Base-by-base conservation (phyloP, 2,113 vertebrate genomes). In the Amia ocellicauda region DNA sequence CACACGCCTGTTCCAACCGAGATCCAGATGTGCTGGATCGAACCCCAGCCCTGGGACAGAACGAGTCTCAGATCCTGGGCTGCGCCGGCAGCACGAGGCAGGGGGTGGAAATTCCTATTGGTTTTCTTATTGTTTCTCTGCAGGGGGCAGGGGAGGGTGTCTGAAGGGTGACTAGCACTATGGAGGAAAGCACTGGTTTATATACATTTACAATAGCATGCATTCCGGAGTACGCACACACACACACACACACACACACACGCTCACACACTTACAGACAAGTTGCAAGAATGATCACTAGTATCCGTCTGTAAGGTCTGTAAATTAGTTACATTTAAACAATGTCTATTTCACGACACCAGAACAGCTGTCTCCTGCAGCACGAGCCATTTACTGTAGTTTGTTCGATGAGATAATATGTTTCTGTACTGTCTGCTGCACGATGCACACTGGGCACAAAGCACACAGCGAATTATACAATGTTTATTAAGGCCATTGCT, bases 1-100 rank as follows among this genome's bases (percentile, higher is more conserved):
- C 29, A 20, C 29, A 49, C 36, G 28, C 43, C 16, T 29, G 41
- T 20, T 31, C n/a, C 24, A 31, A 53, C 22, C 45, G 52, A 29
- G 23, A 52, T 28, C 43, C 62, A 69, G 67, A 70, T 73, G 68
- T 66, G 66, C 66, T 66, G 47, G 56, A 49, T 54, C 58, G 41
- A 61, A 53, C 64, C 56, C 64, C 56, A 52, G 13, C 29, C 22
- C 45, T 8, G 45, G 29, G 56, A 11, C 17, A 31, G 9, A 22
- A n/a, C 3, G 17, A 41, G 40, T 41, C 36, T 41, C 14, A 36
- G 5, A 27, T 29, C n/a, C 8, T 7, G 28, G 56, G 31, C 36
- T 31, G 31, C 13, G 56, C 55, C 55, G 13, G 56, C 2, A 31
- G 2, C 17, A 17, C 26, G 54, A 3, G 8, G 29, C 11, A 28